Evolutionary conservation across 2,888 invertebrate species (phyloP).

Genomic region (Drosophila basisetae): DNA sequence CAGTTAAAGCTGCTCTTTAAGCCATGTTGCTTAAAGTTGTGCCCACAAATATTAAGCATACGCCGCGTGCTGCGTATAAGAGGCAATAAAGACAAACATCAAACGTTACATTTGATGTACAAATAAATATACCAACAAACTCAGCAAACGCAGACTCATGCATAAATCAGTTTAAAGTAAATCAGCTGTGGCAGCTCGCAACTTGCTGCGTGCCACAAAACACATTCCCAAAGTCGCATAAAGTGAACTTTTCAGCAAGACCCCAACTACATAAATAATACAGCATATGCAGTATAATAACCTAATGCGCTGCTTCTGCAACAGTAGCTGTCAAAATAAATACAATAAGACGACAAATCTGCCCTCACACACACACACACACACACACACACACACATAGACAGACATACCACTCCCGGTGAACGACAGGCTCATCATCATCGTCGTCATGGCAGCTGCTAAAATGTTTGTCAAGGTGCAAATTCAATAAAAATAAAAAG

Average conservation of each 20-base stretch:
- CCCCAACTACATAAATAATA: constrained; percentile 52
- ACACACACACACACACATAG: background rate
- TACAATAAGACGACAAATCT: constrained; percentile 54
- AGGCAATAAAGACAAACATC: constrained; percentile 41
- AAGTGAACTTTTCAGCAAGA: constrained; percentile 23
- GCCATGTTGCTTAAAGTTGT: constrained; percentile 37
- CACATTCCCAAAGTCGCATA: constrained; percentile 31
- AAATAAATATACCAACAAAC: constrained; percentile 10
- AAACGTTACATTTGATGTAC: constrained; percentile 34
- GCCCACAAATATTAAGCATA: constrained; percentile 40
- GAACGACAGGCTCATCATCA: constrained; percentile 46
- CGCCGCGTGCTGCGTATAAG: constrained; percentile 32
- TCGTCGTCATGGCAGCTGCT: constrained; percentile 51
- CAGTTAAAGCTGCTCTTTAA: constrained; percentile 35
- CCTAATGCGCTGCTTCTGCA: constrained; percentile 40
- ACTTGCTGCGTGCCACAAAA: constrained; percentile 5
- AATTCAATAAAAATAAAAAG: constrained; percentile 80
- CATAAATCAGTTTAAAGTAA: constrained; percentile 66
- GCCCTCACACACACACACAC: background rate
- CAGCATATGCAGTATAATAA: constrained; percentile 60
- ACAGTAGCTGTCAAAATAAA: constrained; percentile 75
- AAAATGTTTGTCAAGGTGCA: constrained; percentile 78
- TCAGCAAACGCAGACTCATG: constrained; percentile 39
- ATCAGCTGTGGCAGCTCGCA: constrained; percentile 36
- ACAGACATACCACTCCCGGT: background rate